These are phyloP conservation scores for Drosophila subquinaria DNA, from an alignment of 2,888 invertebrate genomes.

Conservation along the genomic window DNA sequence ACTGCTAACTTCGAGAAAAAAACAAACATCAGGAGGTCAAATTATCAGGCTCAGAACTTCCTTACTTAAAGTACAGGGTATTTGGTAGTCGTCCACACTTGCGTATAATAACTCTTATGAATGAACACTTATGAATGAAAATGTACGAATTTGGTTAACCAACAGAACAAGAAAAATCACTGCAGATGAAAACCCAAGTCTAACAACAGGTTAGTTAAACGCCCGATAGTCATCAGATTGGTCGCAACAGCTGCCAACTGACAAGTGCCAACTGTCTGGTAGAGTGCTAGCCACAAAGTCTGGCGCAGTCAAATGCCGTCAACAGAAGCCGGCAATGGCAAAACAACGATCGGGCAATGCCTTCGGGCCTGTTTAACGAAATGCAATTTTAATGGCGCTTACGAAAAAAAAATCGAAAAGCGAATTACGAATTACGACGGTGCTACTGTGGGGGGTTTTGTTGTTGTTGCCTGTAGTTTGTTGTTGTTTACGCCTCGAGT, in stretches of 20 bases:
- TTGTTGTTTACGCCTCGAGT: constrained; percentile 66
- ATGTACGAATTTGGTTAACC: constrained; percentile 52
- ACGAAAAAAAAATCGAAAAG: constrained; percentile 56
- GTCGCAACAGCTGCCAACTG: constrained; percentile 17
- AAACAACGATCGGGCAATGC: constrained; percentile 18
- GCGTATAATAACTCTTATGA: background rate
- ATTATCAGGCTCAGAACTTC: background rate
- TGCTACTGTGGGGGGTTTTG: constrained; percentile 29
- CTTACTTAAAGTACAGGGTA: constrained; percentile 16
- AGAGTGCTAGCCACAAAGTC: constrained; percentile 66
- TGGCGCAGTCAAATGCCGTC: constrained; percentile 48
- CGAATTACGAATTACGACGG: constrained; percentile 42
- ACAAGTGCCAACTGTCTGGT: constrained; percentile 15
- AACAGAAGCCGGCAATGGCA: constrained; percentile 26
- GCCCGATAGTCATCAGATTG: constrained; percentile 60
- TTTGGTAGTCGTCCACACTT: constrained; percentile 4
- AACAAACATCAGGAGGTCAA: too few relatives aligned
- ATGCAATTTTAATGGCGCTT: constrained; percentile 78
- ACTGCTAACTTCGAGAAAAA: background rate
- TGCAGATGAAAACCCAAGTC: constrained; percentile 7
- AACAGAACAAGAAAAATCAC: background rate
- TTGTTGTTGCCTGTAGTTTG: constrained; percentile 44
- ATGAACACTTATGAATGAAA: constrained; percentile 64
- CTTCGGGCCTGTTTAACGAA: constrained; percentile 63
- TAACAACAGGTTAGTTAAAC: constrained; percentile 65